Evolutionary conservation across 2,113 vertebrate species (phyloP).

Genomic region (Stigmatopora nigra): DNA sequence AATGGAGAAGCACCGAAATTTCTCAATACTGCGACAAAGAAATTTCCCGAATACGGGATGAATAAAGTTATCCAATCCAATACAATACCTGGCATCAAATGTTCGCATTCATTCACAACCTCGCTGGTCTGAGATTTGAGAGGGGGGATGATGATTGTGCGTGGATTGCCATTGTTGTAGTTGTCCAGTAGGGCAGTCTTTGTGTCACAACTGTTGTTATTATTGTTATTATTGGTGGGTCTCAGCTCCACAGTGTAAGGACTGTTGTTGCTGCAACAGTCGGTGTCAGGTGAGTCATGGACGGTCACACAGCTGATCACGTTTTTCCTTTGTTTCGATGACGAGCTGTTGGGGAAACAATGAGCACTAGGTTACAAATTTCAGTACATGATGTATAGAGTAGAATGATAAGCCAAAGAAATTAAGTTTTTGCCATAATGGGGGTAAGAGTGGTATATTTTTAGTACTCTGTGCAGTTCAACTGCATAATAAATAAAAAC

Average conservation of each 20-base stretch:
- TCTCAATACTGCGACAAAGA: no score
- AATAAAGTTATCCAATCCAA: no score
- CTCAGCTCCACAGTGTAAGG: constrained; percentile 81
- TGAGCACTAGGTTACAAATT: neutral
- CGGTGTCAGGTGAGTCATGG: constrained; percentile 91
- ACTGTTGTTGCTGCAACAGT: constrained; percentile 91
- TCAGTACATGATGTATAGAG: neutral
- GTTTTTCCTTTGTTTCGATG: constrained; percentile 95
- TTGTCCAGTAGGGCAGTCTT: constrained; percentile 81
- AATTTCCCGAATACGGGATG: no score
- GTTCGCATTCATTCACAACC: constrained; percentile 81
- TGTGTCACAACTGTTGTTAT: constrained; percentile 72
- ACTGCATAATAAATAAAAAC: neutral
- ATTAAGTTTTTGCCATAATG: neutral
- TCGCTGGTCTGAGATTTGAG: constrained; percentile 88
- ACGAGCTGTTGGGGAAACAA: constrained; percentile 66
- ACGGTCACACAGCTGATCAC: constrained; percentile 99
- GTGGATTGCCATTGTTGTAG: constrained; percentile 81
- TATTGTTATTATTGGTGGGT: constrained; percentile 59
- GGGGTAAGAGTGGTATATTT: neutral
- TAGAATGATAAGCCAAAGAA: neutral
- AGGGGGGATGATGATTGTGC: constrained; percentile 94
- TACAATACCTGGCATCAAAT: constrained; percentile 86
- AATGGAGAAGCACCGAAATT: accelerated
- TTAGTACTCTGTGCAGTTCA: neutral